These are phyloP conservation scores for Sesia apiformis DNA, from an alignment of 2,888 invertebrate species.

Conservation along the genomic window DNA sequence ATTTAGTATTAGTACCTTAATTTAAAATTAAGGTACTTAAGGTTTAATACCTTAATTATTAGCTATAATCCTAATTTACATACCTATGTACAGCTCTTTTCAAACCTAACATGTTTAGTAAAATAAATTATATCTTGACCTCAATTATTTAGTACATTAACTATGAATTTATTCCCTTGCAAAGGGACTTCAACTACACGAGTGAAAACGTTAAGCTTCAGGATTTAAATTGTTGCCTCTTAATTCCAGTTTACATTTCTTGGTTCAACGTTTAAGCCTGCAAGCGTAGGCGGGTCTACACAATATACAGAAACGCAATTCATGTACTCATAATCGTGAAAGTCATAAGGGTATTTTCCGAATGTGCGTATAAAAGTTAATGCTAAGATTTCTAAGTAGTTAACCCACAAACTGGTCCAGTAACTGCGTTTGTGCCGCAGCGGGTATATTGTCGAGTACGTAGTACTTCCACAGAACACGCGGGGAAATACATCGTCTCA, in stretches of 20 bases:
- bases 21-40: too few species aligned
- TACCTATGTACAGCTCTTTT: too few species aligned
- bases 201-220: neutral
- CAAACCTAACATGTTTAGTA: too few species aligned
- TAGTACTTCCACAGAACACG: constrained; percentile 7
- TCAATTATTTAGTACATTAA: neutral
- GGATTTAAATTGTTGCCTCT: neutral
- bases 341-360: constrained; percentile 20
- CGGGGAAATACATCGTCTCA: neutral
- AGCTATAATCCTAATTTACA: too few species aligned
- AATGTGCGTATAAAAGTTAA: constrained; percentile 27
- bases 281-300: neutral
- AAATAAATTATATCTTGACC: too few species aligned
- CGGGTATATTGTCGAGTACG: constrained; percentile 15
- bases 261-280: neutral
- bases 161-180: neutral
- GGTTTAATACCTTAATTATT: too few species aligned
- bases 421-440: constrained; percentile 17
- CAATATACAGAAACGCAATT: constrained; percentile 11
- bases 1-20: too few species aligned
- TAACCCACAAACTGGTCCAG: constrained; percentile 15
- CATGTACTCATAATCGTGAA: constrained; percentile 12
- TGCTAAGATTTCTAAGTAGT: constrained; percentile 26
- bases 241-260: neutral
- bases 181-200: neutral